Conservation (phyloP, 2,113 vertebrate genomes). For the Natator depressus region DNA sequence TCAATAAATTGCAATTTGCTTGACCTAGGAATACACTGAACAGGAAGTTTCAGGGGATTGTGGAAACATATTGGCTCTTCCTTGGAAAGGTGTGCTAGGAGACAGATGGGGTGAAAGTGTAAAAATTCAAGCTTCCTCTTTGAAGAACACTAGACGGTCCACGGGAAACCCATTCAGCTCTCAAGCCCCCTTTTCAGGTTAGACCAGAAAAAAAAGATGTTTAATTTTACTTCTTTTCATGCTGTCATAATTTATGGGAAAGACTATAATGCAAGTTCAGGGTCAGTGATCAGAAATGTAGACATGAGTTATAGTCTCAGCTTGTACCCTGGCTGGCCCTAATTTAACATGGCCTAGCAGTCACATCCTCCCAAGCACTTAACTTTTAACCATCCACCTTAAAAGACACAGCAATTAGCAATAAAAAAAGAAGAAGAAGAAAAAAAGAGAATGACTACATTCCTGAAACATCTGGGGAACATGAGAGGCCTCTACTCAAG, state of each 20-base stretch:
- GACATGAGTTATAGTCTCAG: conserved; percentile 52
- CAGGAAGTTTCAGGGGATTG: background rate
- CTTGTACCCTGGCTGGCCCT: conserved; percentile 60
- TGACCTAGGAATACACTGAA: background rate
- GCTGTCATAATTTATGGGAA: conserved; percentile 59
- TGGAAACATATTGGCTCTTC: background rate
- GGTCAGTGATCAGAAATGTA: conserved; percentile 72
- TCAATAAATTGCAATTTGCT: background rate
- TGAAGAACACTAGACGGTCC: background rate
- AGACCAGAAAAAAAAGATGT: conserved; percentile 8
- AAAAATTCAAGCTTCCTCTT: background rate
- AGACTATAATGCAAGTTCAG: conserved; percentile 63
- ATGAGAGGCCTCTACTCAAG: conserved; percentile 48
- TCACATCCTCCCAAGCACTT: conserved; percentile 65
- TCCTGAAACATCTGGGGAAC: conserved; percentile 73
- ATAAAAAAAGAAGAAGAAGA: background rate
- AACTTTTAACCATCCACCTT: conserved; percentile 59
- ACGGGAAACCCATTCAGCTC: conserved; percentile 13
- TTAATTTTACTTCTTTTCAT: conserved; percentile 38
- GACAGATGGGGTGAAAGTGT: background rate
- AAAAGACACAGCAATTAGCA: conserved; percentile 66
- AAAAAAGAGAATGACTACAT: conserved; percentile 51
- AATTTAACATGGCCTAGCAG: conserved; percentile 63
- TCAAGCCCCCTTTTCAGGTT: background rate
- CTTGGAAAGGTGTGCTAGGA: background rate